These are phyloP conservation scores for Enteromius anoplus DNA, from an alignment of 2,797 vertebrate species.

Conservation along the genomic window DNA sequence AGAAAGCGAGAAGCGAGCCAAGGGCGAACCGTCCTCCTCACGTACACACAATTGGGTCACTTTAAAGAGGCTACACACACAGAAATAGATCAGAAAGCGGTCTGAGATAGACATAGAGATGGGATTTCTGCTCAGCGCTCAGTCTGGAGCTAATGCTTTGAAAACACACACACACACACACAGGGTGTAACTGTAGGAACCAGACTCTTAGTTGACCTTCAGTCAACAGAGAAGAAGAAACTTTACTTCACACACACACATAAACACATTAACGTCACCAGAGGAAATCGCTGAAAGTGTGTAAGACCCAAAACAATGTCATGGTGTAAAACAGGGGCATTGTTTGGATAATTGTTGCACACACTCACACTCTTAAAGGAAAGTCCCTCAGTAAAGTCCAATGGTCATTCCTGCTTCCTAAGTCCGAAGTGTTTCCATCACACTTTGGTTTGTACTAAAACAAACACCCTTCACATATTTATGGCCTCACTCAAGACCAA, in stretches of 20 bases:
- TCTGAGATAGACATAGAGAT: conserved; percentile 25
- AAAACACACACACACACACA: not conserved
- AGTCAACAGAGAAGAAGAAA: conserved; percentile 17
- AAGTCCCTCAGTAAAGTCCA: conserved; percentile 74
- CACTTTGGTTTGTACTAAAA: conserved; percentile 4
- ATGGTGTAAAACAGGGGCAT: conserved; percentile 4
- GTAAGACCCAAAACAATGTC: not conserved
- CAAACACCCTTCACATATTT: conserved; percentile 11
- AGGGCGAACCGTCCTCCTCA: conserved; percentile 8
- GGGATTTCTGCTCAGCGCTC: not conserved
- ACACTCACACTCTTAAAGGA: conserved; percentile 67
- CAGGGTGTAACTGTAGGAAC: not conserved
- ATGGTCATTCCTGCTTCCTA: conserved; percentile 75
- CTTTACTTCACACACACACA: not conserved
- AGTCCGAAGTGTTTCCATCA: conserved; percentile 68
- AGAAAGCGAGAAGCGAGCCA: conserved; percentile 24
- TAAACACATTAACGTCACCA: not conserved
- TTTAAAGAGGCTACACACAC: conserved; percentile 44
- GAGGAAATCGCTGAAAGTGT: not conserved
- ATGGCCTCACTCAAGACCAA: conserved; percentile 7
- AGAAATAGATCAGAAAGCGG: conserved; percentile 31
- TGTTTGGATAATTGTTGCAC: conserved; percentile 20
- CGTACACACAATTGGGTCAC: conserved; percentile 66
- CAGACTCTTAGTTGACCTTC: conserved; percentile 6
- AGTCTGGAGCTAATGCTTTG: not conserved